Conservation (phyloP, 2,113 vertebrate genomes). For the Bujurquina vittata region DNA sequence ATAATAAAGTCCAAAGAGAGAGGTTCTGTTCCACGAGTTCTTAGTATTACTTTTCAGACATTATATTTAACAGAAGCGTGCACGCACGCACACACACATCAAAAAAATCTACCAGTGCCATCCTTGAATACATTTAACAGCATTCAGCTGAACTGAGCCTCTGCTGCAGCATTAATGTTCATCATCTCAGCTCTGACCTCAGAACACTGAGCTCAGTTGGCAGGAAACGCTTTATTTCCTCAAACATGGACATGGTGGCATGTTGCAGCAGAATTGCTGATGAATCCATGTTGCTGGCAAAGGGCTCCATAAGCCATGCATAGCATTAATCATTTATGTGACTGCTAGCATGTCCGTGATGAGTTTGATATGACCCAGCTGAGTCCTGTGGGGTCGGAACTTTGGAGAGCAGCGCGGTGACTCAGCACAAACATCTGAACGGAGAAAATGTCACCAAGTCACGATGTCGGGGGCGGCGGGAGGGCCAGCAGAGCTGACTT, state of each 20-base stretch:
- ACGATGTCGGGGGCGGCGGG: neutral
- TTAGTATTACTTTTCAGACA: too few species aligned
- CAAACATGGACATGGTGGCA: neutral
- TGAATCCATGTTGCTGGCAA: neutral
- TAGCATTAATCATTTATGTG: neutral
- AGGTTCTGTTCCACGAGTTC: too few species aligned
- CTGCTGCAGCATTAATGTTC: neutral
- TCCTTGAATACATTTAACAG: neutral
- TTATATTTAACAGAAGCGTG: too few species aligned
- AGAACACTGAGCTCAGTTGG: neutral
- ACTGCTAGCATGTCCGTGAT: neutral
- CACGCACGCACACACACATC: too few species aligned
- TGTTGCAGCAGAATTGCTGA: neutral
- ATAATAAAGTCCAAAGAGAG: too few species aligned
- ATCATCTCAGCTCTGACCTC: neutral
- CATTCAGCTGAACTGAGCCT: neutral
- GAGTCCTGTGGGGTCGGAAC: neutral
- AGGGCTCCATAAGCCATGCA: neutral
- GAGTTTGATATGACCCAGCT: too few species aligned
- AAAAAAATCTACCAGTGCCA: too few species aligned
- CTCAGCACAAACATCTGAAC: constrained; percentile 27
- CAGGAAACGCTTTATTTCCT: neutral
- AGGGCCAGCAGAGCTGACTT: neutral
- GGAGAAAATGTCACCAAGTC: neutral
- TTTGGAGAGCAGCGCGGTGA: neutral